phyloP scores from a whole-genome alignment of 2,888 invertebrate genomes.

The Clistopyga incitator region DNA sequence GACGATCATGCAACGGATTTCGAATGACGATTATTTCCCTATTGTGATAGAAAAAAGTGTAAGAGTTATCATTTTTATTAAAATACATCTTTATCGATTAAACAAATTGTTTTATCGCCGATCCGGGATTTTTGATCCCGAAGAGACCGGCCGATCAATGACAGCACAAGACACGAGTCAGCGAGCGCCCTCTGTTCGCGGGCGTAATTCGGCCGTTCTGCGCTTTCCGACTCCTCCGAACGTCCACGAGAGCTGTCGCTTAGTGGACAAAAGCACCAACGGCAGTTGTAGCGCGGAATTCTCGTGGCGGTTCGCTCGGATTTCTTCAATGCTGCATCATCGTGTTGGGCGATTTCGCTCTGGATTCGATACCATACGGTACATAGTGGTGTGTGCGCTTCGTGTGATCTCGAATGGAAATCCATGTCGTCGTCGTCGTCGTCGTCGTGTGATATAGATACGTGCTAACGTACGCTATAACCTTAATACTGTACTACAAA shows the following conservation, averaged over 20 bases:
- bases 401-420: background rate
- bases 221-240: conserved; percentile 34
- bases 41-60: background rate
- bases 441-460: conserved; percentile 38
- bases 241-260: conserved; percentile 34
- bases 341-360: conserved; percentile 36
- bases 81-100: background rate
- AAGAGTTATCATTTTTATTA: no score
- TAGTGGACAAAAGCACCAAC: conserved; percentile 10
- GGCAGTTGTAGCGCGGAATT: conserved; percentile 43
- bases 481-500: conserved; percentile 27
- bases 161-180: conserved; percentile 38
- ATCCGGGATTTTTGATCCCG: conserved; percentile 5
- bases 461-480: conserved; percentile 25
- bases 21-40: no score
- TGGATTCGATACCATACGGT: conserved; percentile 38
- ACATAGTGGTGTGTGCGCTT: background rate
- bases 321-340: background rate
- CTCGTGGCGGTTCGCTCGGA: conserved; percentile 11
- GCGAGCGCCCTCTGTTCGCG: conserved; percentile 27
- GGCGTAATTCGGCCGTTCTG: conserved; percentile 5
- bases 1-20: background rate
- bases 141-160: conserved; percentile 59
- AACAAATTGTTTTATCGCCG: background rate
- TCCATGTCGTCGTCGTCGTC: conserved; percentile 51